Percentiles rank a stretch among this genome's conserved stretches.
Evolutionary conservation across 2,888 invertebrate genomes (phyloP).

Genomic region (Drosophila cyrtoloma): DNA sequence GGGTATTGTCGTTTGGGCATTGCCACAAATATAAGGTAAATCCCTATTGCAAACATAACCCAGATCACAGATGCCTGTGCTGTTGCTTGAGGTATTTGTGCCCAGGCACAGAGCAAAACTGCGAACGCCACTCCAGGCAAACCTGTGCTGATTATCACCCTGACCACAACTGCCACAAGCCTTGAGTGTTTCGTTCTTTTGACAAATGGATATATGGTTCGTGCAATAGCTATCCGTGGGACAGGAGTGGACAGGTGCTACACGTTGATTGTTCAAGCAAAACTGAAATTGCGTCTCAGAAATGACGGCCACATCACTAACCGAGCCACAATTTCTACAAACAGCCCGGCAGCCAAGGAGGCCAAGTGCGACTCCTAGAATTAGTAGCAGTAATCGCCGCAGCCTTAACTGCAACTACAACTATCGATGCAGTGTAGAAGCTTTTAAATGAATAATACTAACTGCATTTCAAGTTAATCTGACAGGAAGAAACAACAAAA

Average conservation of each 20-base stretch:
- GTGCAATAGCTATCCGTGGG: slow-evolving; percentile 56
- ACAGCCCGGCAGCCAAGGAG: slow-evolving; percentile 22
- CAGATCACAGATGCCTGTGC: slow-evolving; percentile 46
- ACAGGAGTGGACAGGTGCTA: slow-evolving; percentile 50
- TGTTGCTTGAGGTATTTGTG: slow-evolving; percentile 17
- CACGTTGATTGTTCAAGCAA: slow-evolving; percentile 48
- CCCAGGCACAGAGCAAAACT: slow-evolving; percentile 72
- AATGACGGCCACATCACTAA: slow-evolving; percentile 60
- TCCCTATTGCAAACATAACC: slow-evolving; percentile 29
- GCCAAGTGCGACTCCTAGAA: background rate
- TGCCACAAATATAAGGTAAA: slow-evolving; percentile 30
- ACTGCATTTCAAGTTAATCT: slow-evolving; percentile 16
- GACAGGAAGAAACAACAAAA: slow-evolving; percentile 1
- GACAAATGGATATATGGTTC: slow-evolving; percentile 32
- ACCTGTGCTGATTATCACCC: slow-evolving; percentile 55
- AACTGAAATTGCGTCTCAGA: slow-evolving; percentile 65
- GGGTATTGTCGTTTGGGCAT: slow-evolving; percentile 7
- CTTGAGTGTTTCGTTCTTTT: slow-evolving; percentile 10
- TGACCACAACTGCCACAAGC: slow-evolving; percentile 63
- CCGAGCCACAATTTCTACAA: slow-evolving; percentile 58
- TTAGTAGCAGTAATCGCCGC: slow-evolving; percentile 23
- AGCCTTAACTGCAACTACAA: slow-evolving; percentile 46
- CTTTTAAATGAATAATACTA: slow-evolving; percentile 4
- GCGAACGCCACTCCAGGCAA: slow-evolving; percentile 67
- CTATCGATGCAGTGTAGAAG: background rate